A percentile compares a stretch with the other conserved stretches of the same genome.
phyloP scores from a whole-genome alignment of 2,113 vertebrate genomes.

The Hippotragus niger region DNA sequence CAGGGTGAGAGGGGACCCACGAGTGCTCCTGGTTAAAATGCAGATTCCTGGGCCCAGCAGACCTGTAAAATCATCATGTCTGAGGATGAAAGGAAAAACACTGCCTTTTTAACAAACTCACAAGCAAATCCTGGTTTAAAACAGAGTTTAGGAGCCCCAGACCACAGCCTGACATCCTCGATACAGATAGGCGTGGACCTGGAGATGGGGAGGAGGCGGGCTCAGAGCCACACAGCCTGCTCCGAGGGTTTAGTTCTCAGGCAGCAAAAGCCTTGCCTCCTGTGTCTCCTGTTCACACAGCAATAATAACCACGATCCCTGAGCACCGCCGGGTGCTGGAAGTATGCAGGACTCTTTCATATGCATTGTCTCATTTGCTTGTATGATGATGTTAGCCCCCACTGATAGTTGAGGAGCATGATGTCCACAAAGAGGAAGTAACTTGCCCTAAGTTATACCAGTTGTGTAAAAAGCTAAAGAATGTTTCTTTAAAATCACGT shows the following conservation, averaged over 20 bases:
- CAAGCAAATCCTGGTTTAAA: not conserved
- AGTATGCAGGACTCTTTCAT: fast-evolving
- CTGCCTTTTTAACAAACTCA: not conserved
- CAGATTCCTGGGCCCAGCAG: not conserved
- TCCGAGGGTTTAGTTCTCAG: not conserved
- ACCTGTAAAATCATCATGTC: not conserved
- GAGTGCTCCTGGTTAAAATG: not conserved
- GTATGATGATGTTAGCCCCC: not conserved
- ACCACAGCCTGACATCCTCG: not conserved
- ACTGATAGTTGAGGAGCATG: not conserved
- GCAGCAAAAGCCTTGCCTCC: not conserved
- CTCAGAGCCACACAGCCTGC: not conserved
- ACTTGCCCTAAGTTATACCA: not conserved
- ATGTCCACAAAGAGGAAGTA: not conserved
- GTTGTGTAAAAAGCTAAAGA: not conserved
- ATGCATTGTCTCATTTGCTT: not conserved
- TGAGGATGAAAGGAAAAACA: not conserved
- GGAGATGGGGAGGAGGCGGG: fast-evolving
- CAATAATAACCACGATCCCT: fast-evolving
- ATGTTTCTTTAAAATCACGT: not conserved
- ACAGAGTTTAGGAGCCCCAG: not conserved
- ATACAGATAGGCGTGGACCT: not conserved
- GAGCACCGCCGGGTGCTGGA: not conserved
- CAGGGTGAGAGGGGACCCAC: not conserved
- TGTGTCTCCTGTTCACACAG: fast-evolving